Percentiles rank a stretch among this genome's conserved stretches.
These are phyloP conservation scores for Eupithecia pulchellata DNA, from an alignment of 2,888 invertebrate species.

Conservation along the genomic window DNA sequence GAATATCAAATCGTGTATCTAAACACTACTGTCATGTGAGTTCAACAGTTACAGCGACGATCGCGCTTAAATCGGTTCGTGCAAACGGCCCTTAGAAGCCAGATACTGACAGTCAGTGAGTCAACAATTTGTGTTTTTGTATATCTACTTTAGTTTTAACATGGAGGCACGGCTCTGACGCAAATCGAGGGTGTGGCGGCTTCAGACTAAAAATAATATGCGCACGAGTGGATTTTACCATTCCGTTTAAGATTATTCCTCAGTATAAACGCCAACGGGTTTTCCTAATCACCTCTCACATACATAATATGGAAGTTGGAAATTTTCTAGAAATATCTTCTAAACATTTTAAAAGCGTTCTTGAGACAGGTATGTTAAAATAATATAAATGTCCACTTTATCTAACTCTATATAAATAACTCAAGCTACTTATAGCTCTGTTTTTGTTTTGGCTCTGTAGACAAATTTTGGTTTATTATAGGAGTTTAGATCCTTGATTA, in stretches of 20 bases:
- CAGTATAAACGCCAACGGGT: neutral
- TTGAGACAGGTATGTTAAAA: too few species aligned
- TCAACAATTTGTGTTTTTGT: constrained; percentile 7
- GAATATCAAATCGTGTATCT: neutral
- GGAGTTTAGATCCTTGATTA: neutral
- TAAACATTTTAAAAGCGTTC: neutral
- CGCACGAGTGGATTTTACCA: constrained; percentile 36
- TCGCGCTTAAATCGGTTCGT: neutral
- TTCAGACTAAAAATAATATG: constrained; percentile 57
- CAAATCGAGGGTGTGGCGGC: constrained; percentile 62
- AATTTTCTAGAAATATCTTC: neutral
- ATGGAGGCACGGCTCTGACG: constrained; percentile 72
- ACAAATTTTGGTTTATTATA: neutral
- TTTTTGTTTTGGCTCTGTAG: neutral
- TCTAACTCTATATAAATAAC: too few species aligned
- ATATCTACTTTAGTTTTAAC: constrained; percentile 27
- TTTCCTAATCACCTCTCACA: neutral
- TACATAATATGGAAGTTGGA: neutral
- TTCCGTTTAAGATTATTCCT: neutral
- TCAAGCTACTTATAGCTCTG: neutral
- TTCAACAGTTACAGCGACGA: neutral
- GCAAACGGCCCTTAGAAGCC: neutral
- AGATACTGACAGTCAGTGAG: neutral
- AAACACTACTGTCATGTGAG: neutral
- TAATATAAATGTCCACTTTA: too few species aligned